Conservation (phyloP, 2,888 invertebrate genomes). For the Lochmaea crataegi region DNA sequence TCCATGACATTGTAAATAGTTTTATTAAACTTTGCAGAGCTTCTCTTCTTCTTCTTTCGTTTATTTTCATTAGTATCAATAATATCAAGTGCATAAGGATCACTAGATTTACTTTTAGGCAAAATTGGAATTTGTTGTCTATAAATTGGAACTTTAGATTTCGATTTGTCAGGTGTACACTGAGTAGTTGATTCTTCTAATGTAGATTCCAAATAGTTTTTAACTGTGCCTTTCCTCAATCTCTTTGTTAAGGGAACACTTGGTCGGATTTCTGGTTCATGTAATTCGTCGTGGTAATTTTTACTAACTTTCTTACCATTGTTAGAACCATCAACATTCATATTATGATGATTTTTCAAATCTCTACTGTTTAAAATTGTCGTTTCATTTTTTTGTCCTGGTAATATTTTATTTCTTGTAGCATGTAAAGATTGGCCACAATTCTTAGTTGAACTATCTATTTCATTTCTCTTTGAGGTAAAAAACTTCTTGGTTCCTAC, state of each 20-base stretch:
- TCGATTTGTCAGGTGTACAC: background rate
- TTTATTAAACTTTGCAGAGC: slow-evolving; percentile 29
- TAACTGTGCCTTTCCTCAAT: slow-evolving; percentile 21
- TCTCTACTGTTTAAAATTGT: background rate
- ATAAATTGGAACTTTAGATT: slow-evolving; percentile 40
- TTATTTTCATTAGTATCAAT: slow-evolving; percentile 23
- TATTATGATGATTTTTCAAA: background rate
- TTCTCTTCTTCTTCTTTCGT: slow-evolving; percentile 21
- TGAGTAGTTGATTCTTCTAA: slow-evolving; percentile 19
- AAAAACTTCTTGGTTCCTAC: background rate
- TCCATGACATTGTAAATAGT: slow-evolving; percentile 28
- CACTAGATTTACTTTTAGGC: slow-evolving; percentile 19
- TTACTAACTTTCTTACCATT: background rate
- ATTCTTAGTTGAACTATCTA: background rate
- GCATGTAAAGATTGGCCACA: background rate
- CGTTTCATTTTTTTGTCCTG: background rate
- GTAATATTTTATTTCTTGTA: background rate
- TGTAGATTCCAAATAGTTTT: slow-evolving; percentile 29
- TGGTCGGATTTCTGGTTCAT: background rate
- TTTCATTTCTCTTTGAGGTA: background rate
- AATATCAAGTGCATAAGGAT: slow-evolving; percentile 40
- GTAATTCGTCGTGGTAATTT: no score
- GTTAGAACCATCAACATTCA: no score
- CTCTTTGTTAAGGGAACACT: slow-evolving; percentile 21
- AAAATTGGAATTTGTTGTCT: slow-evolving; percentile 19